Conservation (phyloP, 2,888 invertebrate species). For the Euplexia lucipara region DNA sequence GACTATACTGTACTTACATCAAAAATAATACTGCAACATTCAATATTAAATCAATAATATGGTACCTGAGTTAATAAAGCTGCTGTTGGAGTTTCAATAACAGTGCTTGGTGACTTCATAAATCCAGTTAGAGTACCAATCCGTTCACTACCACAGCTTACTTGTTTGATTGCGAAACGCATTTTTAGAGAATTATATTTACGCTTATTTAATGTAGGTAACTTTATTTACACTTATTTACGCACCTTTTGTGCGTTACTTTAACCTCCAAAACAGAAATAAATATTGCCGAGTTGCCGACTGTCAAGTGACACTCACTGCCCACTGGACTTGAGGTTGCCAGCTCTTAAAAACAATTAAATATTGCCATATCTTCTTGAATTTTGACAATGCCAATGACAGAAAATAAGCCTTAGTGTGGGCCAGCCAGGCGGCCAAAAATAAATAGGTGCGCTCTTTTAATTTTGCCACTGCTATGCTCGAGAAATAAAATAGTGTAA, state of each 20-base stretch:
- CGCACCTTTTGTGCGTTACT: constrained; percentile 33
- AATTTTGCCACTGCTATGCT: no score
- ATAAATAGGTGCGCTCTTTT: no score
- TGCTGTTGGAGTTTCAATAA: constrained; percentile 94
- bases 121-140: constrained; percentile 92
- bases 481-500: no score
- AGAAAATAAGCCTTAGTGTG: no score
- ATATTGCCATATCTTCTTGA: constrained; percentile 5
- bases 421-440: no score
- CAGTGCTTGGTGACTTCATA: constrained; percentile 88
- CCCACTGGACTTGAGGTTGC: constrained; percentile 1
- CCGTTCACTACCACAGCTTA: constrained; percentile 92
- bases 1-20: not conserved
- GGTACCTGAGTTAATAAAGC: constrained; percentile 94
- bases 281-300: constrained; percentile 30
- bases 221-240: constrained; percentile 41
- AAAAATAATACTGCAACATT: not conserved
- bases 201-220: constrained; percentile 1
- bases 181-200: constrained; percentile 81
- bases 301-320: not conserved
- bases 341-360: not conserved
- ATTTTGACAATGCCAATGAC: no score
- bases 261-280: constrained; percentile 50
- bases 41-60: constrained; percentile 20
- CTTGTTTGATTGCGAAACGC: constrained; percentile 93